Evolutionary conservation across 2,888 invertebrate species (phyloP).

Genomic region (Caenorhabditis wallacei): DNA sequence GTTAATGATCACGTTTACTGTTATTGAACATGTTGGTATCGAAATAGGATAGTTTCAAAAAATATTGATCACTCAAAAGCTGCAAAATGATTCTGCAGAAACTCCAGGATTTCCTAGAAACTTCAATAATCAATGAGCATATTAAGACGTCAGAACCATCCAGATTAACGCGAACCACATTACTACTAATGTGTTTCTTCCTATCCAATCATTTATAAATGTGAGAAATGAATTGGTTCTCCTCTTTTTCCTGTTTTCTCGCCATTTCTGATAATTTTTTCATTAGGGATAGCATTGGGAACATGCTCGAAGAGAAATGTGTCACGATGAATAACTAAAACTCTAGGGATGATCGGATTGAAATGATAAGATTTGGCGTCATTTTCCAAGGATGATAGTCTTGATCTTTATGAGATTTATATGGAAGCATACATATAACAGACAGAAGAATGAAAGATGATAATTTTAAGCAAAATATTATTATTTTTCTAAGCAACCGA

Average conservation of each 20-base stretch:
- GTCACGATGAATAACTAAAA: slow-evolving; percentile 8
- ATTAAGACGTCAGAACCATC: slow-evolving; percentile 32
- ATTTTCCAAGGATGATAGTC: not conserved
- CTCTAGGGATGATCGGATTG: slow-evolving; percentile 5
- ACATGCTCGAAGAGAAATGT: not conserved
- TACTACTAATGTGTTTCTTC: slow-evolving; percentile 14
- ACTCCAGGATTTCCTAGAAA: not conserved
- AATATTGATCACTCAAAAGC: not conserved
- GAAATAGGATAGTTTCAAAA: no score
- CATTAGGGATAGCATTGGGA: not conserved
- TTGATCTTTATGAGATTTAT: not conserved
- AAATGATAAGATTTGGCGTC: slow-evolving; percentile 16
- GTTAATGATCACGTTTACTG: not conserved
- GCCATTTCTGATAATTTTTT: slow-evolving; percentile 9
- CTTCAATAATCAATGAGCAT: slow-evolving; percentile 31
- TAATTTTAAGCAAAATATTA: no score
- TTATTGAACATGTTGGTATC: not conserved
- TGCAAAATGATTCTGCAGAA: not conserved
- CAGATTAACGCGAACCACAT: slow-evolving; percentile 8
- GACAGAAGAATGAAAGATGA: not conserved
- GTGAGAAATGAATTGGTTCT: slow-evolving; percentile 26
- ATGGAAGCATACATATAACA: not conserved
- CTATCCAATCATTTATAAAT: slow-evolving; percentile 9
- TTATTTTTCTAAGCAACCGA: no score
- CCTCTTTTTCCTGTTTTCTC: slow-evolving; percentile 15